These are phyloP conservation scores for Mustela lutreola DNA, from an alignment of 2,113 vertebrate species.

Conservation along the genomic window DNA sequence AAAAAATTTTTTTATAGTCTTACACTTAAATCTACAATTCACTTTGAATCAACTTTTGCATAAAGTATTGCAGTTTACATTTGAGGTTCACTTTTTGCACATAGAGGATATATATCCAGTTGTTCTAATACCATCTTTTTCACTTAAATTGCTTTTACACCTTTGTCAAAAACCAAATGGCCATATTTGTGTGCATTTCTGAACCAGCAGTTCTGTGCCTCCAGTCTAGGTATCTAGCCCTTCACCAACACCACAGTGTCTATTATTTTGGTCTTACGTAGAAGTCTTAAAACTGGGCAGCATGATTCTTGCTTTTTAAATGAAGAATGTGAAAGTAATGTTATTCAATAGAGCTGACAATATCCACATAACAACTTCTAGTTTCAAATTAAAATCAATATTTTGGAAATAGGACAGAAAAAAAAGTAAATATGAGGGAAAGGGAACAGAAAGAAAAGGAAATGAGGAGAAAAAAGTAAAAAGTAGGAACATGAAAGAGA, in stretches of 20 bases:
- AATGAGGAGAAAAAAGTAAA: background rate
- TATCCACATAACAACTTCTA: background rate
- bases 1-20: background rate
- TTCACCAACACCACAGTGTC: background rate
- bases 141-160: background rate
- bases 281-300: background rate
- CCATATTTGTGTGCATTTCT: background rate
- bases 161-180: background rate
- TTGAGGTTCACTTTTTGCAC: background rate
- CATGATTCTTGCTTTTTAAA: background rate
- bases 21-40: conserved; percentile 11
- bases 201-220: background rate
- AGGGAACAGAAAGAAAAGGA: background rate
- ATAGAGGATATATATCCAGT: background rate
- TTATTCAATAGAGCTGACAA: background rate
- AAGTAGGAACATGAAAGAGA: background rate
- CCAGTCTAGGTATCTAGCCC: background rate
- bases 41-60: conserved; percentile 14
- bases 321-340: background rate
- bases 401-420: background rate
- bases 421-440: background rate
- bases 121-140: background rate
- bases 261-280: conserved; percentile 5
- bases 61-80: background rate
- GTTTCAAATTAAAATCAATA: conserved; percentile 19